Evolutionary conservation across 2,888 invertebrate genomes (phyloP).

Genomic region (Malacosoma neustria): DNA sequence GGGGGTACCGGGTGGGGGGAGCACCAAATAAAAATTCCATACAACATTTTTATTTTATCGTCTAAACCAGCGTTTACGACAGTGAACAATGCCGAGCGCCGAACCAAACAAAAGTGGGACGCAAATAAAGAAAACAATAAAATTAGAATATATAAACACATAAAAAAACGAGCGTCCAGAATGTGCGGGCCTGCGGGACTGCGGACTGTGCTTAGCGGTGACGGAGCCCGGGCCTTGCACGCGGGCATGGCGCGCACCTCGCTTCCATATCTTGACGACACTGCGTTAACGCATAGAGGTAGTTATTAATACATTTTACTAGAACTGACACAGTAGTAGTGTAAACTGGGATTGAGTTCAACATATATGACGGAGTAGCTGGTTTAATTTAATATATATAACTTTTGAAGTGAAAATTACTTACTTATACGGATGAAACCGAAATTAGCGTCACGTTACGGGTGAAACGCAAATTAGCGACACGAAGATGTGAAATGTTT

Average conservation of each 20-base stretch:
- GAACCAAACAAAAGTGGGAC: constrained; percentile 73
- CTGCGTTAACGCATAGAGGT: too few relatives aligned
- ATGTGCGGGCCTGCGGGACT: constrained; percentile 29
- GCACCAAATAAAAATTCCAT: constrained; percentile 51
- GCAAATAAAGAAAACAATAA: constrained; percentile 75
- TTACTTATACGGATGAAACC: too few relatives aligned
- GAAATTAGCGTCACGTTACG: too few relatives aligned
- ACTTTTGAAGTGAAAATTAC: too few relatives aligned
- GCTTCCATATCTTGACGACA: too few relatives aligned
- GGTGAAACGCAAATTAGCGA: too few relatives aligned
- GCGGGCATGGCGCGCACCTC: neutral
- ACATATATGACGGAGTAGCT: too few relatives aligned
- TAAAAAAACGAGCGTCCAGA: constrained; percentile 62
- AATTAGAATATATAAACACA: constrained; percentile 75
- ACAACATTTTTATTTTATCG: constrained; percentile 72
- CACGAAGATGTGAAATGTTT: too few relatives aligned
- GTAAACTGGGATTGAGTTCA: too few relatives aligned
- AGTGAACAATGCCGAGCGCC: constrained; percentile 67
- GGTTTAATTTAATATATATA: too few relatives aligned
- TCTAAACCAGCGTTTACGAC: constrained; percentile 73
- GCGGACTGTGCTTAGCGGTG: constrained; percentile 40
- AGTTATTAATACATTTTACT: too few relatives aligned
- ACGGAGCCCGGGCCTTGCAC: constrained; percentile 14
- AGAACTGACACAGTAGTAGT: too few relatives aligned
- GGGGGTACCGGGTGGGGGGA: neutral